phyloP scores from a whole-genome alignment of 2,888 invertebrate species.

The Pyrochroa serraticornis region DNA sequence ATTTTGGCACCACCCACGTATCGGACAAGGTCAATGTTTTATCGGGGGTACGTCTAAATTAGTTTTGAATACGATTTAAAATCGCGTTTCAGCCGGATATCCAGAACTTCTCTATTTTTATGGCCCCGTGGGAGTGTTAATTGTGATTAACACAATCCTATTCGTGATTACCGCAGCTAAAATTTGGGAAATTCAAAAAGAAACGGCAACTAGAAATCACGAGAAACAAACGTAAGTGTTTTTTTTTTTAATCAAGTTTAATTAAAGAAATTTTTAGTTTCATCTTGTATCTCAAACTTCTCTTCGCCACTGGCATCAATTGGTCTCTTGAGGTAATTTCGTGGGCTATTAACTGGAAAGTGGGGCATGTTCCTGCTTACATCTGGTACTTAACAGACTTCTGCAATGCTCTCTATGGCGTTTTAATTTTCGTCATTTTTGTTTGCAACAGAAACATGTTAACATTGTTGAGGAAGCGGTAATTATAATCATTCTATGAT shows the following conservation, averaged over 20 bases:
- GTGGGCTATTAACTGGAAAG: constrained; percentile 61
- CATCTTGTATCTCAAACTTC: constrained; percentile 77
- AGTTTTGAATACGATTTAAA: not conserved
- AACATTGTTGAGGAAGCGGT: constrained; percentile 66
- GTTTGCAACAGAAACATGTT: constrained; percentile 74
- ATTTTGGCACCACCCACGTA: constrained; percentile 65
- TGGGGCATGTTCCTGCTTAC: constrained; percentile 49
- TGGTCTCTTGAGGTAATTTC: constrained; percentile 83
- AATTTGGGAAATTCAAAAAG: constrained; percentile 69
- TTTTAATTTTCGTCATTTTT: constrained; percentile 75
- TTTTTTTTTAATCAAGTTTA: no score
- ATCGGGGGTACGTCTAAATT: constrained; percentile 60
- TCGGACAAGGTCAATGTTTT: constrained; percentile 66
- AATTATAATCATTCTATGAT: constrained; percentile 1
- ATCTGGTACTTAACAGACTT: constrained; percentile 70
- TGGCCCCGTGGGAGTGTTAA: constrained; percentile 68
- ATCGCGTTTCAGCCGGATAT: constrained; percentile 40
- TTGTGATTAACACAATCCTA: constrained; percentile 68
- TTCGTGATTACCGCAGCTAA: constrained; percentile 73
- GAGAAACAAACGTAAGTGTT: constrained; percentile 57
- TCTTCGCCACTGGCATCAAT: constrained; percentile 85
- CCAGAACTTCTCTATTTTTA: constrained; percentile 73
- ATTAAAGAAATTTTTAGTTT: constrained; percentile 62
- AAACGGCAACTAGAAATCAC: constrained; percentile 71
- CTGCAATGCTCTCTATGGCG: constrained; percentile 71